Evolutionary conservation across 2,797 vertebrate genomes (phyloP).

Genomic region (Agapornis canus): DNA sequence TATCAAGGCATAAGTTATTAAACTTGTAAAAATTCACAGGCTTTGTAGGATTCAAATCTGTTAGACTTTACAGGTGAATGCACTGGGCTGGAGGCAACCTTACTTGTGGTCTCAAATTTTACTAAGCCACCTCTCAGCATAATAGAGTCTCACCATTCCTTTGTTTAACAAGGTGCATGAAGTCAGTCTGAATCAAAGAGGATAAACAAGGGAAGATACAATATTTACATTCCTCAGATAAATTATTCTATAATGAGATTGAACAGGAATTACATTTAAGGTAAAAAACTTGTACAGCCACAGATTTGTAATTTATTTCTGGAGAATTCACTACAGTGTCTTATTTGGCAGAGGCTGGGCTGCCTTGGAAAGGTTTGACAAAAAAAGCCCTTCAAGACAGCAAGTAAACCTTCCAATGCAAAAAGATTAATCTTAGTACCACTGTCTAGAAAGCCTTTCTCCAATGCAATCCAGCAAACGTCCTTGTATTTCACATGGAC

Average conservation of each 20-base stretch:
- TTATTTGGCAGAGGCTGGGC: background rate
- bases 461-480: background rate
- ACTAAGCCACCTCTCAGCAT: background rate
- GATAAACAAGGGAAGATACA: background rate
- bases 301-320: background rate
- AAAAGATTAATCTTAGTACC: background rate
- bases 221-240: background rate
- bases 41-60: background rate
- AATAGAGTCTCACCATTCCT: background rate
- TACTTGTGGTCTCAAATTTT: background rate
- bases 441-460: background rate
- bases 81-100: background rate
- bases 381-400: background rate
- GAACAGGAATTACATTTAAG: background rate
- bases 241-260: background rate
- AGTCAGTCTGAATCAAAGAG: background rate
- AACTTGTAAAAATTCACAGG: background rate
- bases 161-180: background rate
- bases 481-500: background rate
- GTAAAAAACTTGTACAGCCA: background rate
- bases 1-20: background rate
- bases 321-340: background rate
- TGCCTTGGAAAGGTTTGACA: background rate
- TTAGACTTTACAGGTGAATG: background rate
- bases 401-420: background rate